Base-by-base conservation (phyloP, 37 sponge, comb jelly and placozoan species). In the Eunapius fragilis region DNA sequence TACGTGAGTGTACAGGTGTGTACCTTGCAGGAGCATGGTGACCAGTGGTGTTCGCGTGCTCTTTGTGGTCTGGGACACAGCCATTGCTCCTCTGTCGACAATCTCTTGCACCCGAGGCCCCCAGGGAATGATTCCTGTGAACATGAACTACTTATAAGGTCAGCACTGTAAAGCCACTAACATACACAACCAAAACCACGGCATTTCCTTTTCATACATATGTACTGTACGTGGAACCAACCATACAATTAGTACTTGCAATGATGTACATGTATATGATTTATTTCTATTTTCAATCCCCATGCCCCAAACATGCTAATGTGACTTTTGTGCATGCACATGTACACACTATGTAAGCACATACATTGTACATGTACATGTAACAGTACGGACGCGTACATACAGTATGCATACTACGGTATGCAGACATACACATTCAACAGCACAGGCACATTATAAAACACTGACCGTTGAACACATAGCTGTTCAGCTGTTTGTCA, bases 1-100 rank as follows among this genome's bases (percentile, higher is more conserved):
- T 3, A 10, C 14, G 0, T 58, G 58, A 41, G 58, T 19, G 14
- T 17, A 12, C 31, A 35, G 36, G 79, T 32, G 34, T 78, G 41
- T 76, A 77, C 98, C 98, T 48, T 92, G 86, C 10, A 99, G 83
- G 14, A 99, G 94, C 19, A 99, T 37, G 83, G 89, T 92, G 26
- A 92, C 89, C 22, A 97, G 91, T 24, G 92, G 89, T 31, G 93
- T 97, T 4, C 88, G 67, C 36, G 84, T 72, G 71, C 93, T 84
- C 26, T 80, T 77, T 17, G 31, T 71, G 28, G 89, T 85, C 77
- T 95, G 97, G 50, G 88, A 70, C 28, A 88, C 79, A 24, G 87
- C 94, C 33, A 76, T 69, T 26, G 69, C 72, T 23, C 92, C 96
- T 67, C 87, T 82, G 23, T 93, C 92, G 5, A 94, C 68, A 26